phyloP scores from a whole-genome alignment of 1,140 invertebrate genomes.

The Ostrea denselamellosa region DNA sequence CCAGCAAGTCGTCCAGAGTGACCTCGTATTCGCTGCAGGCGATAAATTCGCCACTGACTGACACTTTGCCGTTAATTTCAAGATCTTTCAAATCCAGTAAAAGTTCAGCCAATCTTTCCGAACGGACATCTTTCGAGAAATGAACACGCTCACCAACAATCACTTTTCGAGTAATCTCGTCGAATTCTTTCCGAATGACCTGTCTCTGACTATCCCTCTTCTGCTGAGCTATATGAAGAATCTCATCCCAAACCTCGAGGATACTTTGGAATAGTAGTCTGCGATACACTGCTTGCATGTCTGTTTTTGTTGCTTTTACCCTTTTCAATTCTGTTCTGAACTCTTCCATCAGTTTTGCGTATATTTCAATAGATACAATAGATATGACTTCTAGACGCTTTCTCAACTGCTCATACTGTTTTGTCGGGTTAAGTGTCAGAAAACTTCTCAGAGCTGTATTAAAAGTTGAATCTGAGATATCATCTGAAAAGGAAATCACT shows the following conservation, averaged over 20 bases:
- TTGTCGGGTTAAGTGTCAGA: slow-evolving; percentile 16
- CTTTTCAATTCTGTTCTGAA: slow-evolving; percentile 40
- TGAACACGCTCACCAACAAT: slow-evolving; percentile 44
- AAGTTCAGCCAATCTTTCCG: slow-evolving; percentile 49
- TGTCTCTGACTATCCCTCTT: slow-evolving; percentile 48
- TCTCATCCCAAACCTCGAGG: slow-evolving; percentile 40
- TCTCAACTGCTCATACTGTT: slow-evolving; percentile 45
- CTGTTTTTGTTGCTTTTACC: slow-evolving; percentile 10
- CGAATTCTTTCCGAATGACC: slow-evolving; percentile 46
- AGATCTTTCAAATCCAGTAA: slow-evolving; percentile 51
- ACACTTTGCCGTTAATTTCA: slow-evolving; percentile 50
- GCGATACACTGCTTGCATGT: slow-evolving; percentile 44
- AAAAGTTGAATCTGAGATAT: neutral
- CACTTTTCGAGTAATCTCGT: slow-evolving; percentile 29
- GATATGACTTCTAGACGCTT: slow-evolving; percentile 45
- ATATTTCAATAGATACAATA: slow-evolving; percentile 46
- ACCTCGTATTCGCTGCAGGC: neutral
- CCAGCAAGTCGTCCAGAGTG: slow-evolving; percentile 12
- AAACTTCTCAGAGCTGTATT: slow-evolving; percentile 44
- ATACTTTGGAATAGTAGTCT: slow-evolving; percentile 52
- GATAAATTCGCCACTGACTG: slow-evolving; percentile 43
- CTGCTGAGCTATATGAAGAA: slow-evolving; percentile 47
- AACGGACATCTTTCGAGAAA: slow-evolving; percentile 45
- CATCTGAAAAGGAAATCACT: neutral
- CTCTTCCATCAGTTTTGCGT: slow-evolving; percentile 47